Evolutionary conservation across 2,113 vertebrate genomes (phyloP), one percentile per base, ranked within the genome.

Genomic region (Rutilus rutilus): DNA sequence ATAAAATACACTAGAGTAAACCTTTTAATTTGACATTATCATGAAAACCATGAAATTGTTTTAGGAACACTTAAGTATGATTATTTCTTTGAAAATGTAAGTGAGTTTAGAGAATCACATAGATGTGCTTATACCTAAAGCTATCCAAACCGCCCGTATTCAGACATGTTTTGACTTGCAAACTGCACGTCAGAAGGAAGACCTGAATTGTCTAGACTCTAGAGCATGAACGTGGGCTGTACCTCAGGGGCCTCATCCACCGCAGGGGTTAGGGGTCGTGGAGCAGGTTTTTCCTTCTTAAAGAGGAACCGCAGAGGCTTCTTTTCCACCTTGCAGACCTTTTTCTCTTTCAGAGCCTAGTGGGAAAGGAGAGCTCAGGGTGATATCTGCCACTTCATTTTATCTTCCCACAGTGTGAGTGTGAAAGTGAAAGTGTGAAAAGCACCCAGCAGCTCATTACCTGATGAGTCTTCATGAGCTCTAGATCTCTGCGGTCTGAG

Each of bases 401-500:
- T 52, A 47, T 42, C 50, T 10, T 42, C 33, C 47, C 25, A 74
- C 65, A 71, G 15, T 54, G n/a, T 78, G 30, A 33, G 78, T 84
- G n/a, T n/a, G n/a, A n/a, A n/a, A n/a, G n/a, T n/a, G n/a, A n/a
- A 25, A 76, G 73, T 79, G 60, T 81, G 60, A 84, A 75, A 42
- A 36, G 71, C 47, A 75, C 33, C 36, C 54, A 39, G n/a, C 19
- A 45, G 19, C 27, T 30, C 36, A 12, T 67, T 95, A 99, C 98
- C 96, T 96, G 91, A 83, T 98, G 95, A 87, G 95, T 92, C 19
- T 95, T 89, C 81, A 90, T 83, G 87, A 97, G 78, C n/a, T 95
- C 91, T 30, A 90, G 82, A 0, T 95, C 95, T 50, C 87, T 86
- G 85, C 90, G 94, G 45, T 88, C 93, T 45, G 93, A 73, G 54